Evolutionary conservation across 2,113 vertebrate species (phyloP).

Genomic region (Rattus rattus): DNA sequence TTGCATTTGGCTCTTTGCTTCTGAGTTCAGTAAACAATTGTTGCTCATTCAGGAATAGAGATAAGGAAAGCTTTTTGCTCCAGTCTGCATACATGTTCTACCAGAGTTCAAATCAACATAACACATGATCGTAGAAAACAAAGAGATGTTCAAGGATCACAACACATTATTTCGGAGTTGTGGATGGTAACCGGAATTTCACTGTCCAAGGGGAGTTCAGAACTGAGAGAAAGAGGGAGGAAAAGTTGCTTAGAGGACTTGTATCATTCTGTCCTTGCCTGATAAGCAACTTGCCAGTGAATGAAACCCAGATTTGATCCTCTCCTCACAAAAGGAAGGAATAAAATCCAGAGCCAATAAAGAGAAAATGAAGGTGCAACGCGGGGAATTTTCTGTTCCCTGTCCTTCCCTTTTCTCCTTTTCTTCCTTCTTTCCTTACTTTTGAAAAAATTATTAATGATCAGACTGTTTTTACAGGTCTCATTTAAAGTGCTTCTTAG

Average conservation of each 20-base stretch:
- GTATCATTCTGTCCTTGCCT: background rate
- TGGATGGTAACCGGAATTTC: background rate
- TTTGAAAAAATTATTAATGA: background rate
- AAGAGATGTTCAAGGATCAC: constrained; percentile 6
- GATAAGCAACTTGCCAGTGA: constrained; percentile 28
- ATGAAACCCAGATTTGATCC: background rate
- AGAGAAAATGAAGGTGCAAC: background rate
- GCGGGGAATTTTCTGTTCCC: background rate
- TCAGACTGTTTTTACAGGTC: background rate
- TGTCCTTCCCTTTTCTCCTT: background rate
- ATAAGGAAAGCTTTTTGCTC: background rate
- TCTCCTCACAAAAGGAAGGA: constrained; percentile 39
- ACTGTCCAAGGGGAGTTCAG: background rate
- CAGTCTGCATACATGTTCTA: background rate
- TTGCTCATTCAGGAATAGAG: background rate
- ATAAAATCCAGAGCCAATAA: constrained; percentile 38
- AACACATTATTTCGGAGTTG: constrained; percentile 11
- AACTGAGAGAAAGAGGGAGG: background rate
- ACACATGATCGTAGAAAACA: constrained; percentile 25
- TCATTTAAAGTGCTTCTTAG: constrained; percentile 13
- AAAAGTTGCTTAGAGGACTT: background rate
- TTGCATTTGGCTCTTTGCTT: background rate
- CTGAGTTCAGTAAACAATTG: background rate
- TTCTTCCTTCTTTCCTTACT: background rate
- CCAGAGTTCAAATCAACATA: background rate